phyloP scores from a whole-genome alignment of 2,113 vertebrate species.

The Percopsis transmontana region DNA sequence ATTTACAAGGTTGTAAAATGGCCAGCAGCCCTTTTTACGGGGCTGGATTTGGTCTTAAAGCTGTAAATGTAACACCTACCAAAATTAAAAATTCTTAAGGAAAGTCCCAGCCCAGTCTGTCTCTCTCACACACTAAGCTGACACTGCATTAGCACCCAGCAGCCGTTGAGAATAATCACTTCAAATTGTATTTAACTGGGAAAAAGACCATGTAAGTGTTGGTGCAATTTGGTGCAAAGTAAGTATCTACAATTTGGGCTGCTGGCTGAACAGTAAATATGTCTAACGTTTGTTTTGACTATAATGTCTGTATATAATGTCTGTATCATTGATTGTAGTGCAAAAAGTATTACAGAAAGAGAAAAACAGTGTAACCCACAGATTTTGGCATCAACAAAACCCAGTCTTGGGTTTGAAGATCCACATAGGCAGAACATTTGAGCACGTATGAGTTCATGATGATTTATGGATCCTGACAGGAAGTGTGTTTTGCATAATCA shows the following conservation, averaged over 20 bases:
- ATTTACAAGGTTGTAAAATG: constrained; percentile 67
- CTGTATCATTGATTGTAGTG: too few relatives aligned
- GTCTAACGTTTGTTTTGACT: too few relatives aligned
- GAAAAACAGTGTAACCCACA: background rate
- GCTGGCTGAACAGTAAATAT: background rate
- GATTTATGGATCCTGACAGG: background rate
- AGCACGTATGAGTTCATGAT: background rate
- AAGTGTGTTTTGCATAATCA: background rate
- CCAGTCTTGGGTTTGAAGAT: background rate
- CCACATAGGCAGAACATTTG: background rate
- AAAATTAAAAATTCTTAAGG: constrained; percentile 73
- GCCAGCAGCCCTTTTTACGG: constrained; percentile 56
- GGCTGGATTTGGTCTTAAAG: constrained; percentile 49
- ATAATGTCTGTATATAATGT: too few relatives aligned
- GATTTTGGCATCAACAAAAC: background rate
- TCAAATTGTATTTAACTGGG: constrained; percentile 17
- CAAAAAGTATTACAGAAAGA: too few relatives aligned
- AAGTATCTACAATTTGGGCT: background rate
- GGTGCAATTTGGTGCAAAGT: too few relatives aligned
- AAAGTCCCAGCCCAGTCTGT: constrained; percentile 36
- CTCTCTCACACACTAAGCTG: constrained; percentile 7
- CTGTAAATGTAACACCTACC: constrained; percentile 76
- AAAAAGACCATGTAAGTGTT: background rate
- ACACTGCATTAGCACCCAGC: constrained; percentile 15
- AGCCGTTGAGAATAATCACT: constrained; percentile 13